These are phyloP conservation scores for Brachionus calyciflorus DNA, from an alignment of 1,140 invertebrate species.

Conservation along the genomic window DNA sequence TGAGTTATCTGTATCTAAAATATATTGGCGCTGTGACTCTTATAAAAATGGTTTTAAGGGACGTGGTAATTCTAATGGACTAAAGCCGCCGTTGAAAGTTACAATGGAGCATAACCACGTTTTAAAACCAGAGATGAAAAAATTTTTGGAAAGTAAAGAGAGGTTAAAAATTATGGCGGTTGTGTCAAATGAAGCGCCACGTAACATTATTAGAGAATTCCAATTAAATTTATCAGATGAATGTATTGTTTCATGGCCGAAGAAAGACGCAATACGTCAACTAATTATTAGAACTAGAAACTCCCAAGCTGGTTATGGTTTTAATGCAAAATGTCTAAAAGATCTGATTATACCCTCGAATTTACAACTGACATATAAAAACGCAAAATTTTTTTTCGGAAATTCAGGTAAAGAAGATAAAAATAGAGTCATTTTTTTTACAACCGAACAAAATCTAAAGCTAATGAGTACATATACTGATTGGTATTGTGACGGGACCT, in stretches of 20 bases:
- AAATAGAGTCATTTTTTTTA: conserved; percentile 7
- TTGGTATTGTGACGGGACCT: not conserved
- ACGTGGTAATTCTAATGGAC: not conserved
- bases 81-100: not conserved
- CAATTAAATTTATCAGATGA: not conserved
- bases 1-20: not conserved
- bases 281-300: not conserved
- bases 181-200: conserved; percentile 1
- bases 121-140: not conserved
- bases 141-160: not conserved
- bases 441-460: not conserved
- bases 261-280: not conserved
- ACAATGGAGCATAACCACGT: not conserved
- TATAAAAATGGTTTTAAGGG: not conserved
- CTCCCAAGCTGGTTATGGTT: not conserved
- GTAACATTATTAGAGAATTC: not conserved
- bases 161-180: not conserved
- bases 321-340: not conserved
- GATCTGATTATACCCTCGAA: not conserved
- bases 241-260: not conserved
- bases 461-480: not conserved
- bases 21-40: not conserved
- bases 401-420: not conserved
- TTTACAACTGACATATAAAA: conserved; percentile 7
- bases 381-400: not conserved